These are phyloP conservation scores for Amniataba percoides DNA, from an alignment of 2,797 vertebrate genomes.

Conservation along the genomic window DNA sequence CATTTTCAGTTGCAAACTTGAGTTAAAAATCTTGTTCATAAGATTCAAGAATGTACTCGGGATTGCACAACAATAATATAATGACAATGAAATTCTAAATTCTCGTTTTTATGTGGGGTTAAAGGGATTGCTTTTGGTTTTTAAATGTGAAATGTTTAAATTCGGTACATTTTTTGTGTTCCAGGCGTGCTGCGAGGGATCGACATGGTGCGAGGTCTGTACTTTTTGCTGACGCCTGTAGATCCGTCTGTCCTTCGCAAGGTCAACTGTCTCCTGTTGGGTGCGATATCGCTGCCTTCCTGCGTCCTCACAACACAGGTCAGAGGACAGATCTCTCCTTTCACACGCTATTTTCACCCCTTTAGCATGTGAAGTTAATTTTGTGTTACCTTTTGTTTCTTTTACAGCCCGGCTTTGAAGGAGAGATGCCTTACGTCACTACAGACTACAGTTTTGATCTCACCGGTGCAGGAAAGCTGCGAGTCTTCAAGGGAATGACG, in stretches of 20 bases:
- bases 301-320: conserved; percentile 92
- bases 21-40: not conserved
- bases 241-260: conserved; percentile 85
- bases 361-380: not conserved
- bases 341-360: not conserved
- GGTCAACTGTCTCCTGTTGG: conserved; percentile 95
- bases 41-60: too few relatives aligned
- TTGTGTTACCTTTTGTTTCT: too few relatives aligned
- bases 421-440: conserved; percentile 91
- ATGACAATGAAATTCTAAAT: too few relatives aligned
- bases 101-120: too few relatives aligned
- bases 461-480: conserved; percentile 90
- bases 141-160: not conserved
- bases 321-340: conserved; percentile 10
- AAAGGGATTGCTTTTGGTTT: not conserved
- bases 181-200: conserved; percentile 93
- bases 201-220: conserved; percentile 90
- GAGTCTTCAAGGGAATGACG: conserved; percentile 81
- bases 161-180: not conserved
- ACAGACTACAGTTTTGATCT: conserved; percentile 92
- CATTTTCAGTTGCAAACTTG: not conserved
- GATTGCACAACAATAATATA: too few relatives aligned
- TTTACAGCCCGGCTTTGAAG: conserved; percentile 86
- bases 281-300: conserved; percentile 88
- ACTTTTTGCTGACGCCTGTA: conserved; percentile 91